Percentiles rank a stretch among this genome's conserved stretches.
Evolutionary conservation across 2,797 vertebrate species (phyloP).

Genomic region (Rhinichthys osculus): DNA sequence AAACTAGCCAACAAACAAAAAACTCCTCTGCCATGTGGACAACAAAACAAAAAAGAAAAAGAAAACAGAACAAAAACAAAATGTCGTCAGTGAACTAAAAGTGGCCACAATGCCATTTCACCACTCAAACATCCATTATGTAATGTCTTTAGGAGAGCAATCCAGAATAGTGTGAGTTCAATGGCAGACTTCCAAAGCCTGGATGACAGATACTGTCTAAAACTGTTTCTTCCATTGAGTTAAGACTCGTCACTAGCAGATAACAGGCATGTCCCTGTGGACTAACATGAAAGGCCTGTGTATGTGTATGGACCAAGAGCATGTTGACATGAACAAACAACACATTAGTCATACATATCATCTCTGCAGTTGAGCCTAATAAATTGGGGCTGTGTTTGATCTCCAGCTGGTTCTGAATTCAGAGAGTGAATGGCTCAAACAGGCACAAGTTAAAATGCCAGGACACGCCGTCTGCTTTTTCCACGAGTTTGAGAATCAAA

Average conservation of each 20-base stretch:
- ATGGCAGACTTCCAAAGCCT: constrained; percentile 65
- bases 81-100: constrained; percentile 19
- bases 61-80: neutral
- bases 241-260: constrained; percentile 65
- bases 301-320: constrained; percentile 74
- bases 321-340: constrained; percentile 80
- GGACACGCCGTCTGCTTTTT: constrained; percentile 67
- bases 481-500: constrained; percentile 71
- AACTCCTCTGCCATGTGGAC: neutral
- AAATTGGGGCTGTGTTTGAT: constrained; percentile 80
- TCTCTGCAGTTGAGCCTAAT: constrained; percentile 73
- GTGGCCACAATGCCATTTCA: constrained; percentile 62
- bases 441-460: constrained; percentile 72
- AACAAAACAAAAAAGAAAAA: neutral
- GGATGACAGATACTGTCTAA: constrained; percentile 71
- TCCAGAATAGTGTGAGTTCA: constrained; percentile 67
- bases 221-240: constrained; percentile 66
- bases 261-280: constrained; percentile 57
- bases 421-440: constrained; percentile 72
- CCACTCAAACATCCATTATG: constrained; percentile 74
- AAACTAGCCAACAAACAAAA: neutral
- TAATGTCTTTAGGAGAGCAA: constrained; percentile 68
- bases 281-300: constrained; percentile 75
- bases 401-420: constrained; percentile 82
- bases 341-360: constrained; percentile 78